A percentile compares a stretch with the other conserved stretches of the same genome.
Conservation (phyloP, 2,797 vertebrate species). For the Tapirus indicus region DNA sequence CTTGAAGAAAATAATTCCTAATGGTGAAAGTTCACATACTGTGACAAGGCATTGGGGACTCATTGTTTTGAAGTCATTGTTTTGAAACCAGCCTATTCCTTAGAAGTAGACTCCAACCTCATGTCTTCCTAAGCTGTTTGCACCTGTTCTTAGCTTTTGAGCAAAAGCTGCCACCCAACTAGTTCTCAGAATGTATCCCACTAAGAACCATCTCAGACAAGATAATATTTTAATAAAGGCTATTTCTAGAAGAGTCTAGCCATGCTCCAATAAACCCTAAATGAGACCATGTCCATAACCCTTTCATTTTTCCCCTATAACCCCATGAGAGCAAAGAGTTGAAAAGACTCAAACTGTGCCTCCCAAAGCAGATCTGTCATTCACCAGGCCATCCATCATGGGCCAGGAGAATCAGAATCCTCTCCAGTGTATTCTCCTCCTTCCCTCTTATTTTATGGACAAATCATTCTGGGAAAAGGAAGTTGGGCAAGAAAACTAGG, state of each 20-base stretch:
- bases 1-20: neutral
- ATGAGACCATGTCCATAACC: neutral
- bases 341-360: neutral
- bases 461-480: constrained; percentile 66
- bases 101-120: neutral
- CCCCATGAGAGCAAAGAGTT: neutral
- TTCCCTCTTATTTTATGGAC: constrained; percentile 61
- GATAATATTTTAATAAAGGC: neutral
- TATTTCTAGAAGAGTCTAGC: constrained; percentile 42
- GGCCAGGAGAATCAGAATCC: neutral
- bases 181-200: neutral
- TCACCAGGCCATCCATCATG: neutral
- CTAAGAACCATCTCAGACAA: neutral
- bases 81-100: neutral
- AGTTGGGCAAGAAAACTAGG: constrained; percentile 77
- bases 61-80: neutral
- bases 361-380: neutral
- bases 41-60: neutral
- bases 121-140: neutral
- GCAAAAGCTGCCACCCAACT: neutral
- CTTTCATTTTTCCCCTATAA: neutral
- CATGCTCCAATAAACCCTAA: neutral
- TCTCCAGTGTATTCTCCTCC: neutral
- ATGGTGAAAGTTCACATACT: neutral
- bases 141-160: neutral